Evolutionary conservation across 30 jellyfish, hydroid and myxozoan species (phyloP).

Genomic region (Rhopilema esculentum): DNA sequence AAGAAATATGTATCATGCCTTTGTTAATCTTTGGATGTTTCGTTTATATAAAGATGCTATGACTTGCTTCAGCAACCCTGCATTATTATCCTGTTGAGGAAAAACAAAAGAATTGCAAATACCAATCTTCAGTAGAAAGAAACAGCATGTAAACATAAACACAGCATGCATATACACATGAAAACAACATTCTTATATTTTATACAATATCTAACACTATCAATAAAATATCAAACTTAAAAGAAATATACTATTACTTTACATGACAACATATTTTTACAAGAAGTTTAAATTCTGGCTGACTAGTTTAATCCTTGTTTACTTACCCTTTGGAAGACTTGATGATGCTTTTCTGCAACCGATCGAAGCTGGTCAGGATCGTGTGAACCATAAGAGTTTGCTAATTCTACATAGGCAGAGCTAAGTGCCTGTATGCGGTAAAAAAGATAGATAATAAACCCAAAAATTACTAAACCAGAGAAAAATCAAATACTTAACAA

Average conservation of each 20-base stretch:
- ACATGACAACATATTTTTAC: no score
- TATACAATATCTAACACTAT: no score
- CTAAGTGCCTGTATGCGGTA: conserved; percentile 76
- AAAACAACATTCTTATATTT: no score
- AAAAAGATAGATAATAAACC: not conserved
- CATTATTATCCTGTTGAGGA: conserved; percentile 77
- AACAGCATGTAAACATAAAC: no score
- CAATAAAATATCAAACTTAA: no score
- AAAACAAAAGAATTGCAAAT: no score
- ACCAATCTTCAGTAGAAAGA: no score
- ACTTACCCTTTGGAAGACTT: conserved; percentile 84
- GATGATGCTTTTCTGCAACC: conserved; percentile 83
- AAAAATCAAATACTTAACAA: not conserved
- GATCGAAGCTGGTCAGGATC: conserved; percentile 79
- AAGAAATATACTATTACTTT: no score
- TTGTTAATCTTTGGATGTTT: conserved; percentile 88
- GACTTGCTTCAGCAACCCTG: conserved; percentile 96
- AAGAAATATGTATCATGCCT: conserved; percentile 32
- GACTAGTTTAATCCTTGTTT: no score
- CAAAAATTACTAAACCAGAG: not conserved
- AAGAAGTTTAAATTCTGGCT: no score
- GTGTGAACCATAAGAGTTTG: conserved; percentile 72
- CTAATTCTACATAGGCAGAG: conserved; percentile 80
- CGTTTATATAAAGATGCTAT: conserved; percentile 83
- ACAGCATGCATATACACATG: no score